A percentile compares a stretch with the other conserved stretches of the same genome.
phyloP scores from a whole-genome alignment of 2,888 invertebrate species.

The Leptinotarsa peninsularis region DNA sequence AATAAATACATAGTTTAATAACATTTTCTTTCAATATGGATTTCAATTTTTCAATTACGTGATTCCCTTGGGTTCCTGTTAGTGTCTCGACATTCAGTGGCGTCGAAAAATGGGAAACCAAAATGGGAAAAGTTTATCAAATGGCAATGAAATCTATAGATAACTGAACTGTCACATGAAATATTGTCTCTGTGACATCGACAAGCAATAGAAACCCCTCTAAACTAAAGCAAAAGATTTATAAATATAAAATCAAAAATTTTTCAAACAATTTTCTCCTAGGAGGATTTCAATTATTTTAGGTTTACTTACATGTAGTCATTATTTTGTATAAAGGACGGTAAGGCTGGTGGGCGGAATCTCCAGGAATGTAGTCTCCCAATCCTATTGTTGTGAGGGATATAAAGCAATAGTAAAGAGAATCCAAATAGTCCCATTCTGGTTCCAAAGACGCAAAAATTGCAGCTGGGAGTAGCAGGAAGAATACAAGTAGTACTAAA shows the following conservation, averaged over 20 bases:
- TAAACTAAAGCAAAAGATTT: too few species aligned
- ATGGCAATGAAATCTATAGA: too few species aligned
- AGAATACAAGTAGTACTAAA: conserved; percentile 69
- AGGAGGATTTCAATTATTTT: not conserved
- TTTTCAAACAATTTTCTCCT: not conserved
- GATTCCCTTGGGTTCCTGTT: too few species aligned
- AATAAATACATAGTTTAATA: too few species aligned
- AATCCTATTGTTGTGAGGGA: conserved; percentile 90
- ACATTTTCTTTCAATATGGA: too few species aligned
- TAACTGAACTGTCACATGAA: too few species aligned
- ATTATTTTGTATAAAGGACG: conserved; percentile 85
- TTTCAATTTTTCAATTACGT: too few species aligned
- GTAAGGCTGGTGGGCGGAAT: conserved; percentile 79
- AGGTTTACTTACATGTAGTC: conserved; percentile 74
- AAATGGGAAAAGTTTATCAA: too few species aligned
- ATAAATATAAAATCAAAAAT: not conserved
- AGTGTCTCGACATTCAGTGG: too few species aligned
- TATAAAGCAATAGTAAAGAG: conserved; percentile 92
- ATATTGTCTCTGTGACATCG: too few species aligned
- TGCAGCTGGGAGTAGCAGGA: conserved; percentile 81
- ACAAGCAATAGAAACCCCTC: too few species aligned
- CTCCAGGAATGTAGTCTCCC: conserved; percentile 91
- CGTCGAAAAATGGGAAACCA: too few species aligned
- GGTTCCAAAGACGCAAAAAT: conserved; percentile 82
- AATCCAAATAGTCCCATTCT: conserved; percentile 87